These are phyloP conservation scores for Drosophila setifemur DNA, from an alignment of 1,140 invertebrate species.

Conservation along the genomic window DNA sequence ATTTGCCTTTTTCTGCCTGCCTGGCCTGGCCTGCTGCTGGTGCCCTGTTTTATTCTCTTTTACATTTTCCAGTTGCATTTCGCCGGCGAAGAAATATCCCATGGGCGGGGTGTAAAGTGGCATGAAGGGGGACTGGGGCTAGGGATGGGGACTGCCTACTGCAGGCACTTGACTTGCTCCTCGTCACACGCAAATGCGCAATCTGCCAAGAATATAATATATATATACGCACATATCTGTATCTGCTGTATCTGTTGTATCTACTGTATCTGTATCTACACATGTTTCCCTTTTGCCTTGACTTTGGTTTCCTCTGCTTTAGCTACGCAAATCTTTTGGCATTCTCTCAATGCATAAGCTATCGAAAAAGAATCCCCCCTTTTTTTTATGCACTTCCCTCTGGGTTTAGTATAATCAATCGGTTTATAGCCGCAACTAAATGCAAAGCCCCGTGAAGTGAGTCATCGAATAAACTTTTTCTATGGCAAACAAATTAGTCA, in stretches of 20 bases:
- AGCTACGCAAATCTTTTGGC: slow-evolving; percentile 21
- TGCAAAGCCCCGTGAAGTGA: slow-evolving; percentile 28
- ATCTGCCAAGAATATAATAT: slow-evolving; percentile 41
- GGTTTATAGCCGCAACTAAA: slow-evolving; percentile 14
- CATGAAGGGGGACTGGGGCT: slow-evolving; percentile 7
- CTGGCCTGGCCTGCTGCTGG: too few species aligned
- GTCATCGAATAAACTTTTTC: slow-evolving; percentile 39
- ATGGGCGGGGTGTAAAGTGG: neutral
- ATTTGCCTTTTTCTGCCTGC: slow-evolving; percentile 60
- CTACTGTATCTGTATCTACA: slow-evolving; percentile 2
- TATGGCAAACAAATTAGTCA: slow-evolving; percentile 68
- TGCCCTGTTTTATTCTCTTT: slow-evolving; percentile 20
- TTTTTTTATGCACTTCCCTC: slow-evolving; percentile 20
- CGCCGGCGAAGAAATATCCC: neutral
- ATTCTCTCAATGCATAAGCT: slow-evolving; percentile 17
- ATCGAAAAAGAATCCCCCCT: neutral
- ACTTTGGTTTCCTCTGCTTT: slow-evolving; percentile 27
- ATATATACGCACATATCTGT: slow-evolving; percentile 23
- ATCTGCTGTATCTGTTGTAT: slow-evolving; percentile 25
- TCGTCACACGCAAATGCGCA: slow-evolving; percentile 58
- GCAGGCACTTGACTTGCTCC: slow-evolving; percentile 37
- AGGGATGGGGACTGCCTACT: too few species aligned
- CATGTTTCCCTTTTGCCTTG: slow-evolving; percentile 30
- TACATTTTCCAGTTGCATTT: slow-evolving; percentile 69
- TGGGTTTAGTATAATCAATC: slow-evolving; percentile 53